Evolutionary conservation across 2,797 vertebrate genomes (phyloP).

Genomic region (Cyprinodon diabolis): DNA sequence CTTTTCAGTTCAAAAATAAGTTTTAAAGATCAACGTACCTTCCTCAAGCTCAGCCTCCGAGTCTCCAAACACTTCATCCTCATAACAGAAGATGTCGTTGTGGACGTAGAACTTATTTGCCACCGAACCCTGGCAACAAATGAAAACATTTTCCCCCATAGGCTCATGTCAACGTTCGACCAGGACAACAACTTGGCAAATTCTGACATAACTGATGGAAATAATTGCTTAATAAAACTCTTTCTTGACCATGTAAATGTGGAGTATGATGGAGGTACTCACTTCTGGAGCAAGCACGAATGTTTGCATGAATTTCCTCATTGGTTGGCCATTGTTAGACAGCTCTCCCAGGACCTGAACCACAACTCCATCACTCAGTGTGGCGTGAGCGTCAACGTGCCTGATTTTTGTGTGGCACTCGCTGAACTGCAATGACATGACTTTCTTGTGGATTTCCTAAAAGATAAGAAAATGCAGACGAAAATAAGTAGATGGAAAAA

Average conservation of each 20-base stretch:
- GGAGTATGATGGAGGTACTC: constrained; percentile 36
- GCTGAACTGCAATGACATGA: constrained; percentile 97
- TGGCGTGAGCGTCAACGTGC: constrained; percentile 96
- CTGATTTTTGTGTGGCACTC: constrained; percentile 99
- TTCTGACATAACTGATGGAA: not conserved
- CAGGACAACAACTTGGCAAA: not conserved
- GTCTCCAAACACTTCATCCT: constrained; percentile 98
- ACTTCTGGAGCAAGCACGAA: constrained; percentile 98
- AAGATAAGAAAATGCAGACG: not conserved
- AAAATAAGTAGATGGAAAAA: not conserved
- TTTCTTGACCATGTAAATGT: not conserved
- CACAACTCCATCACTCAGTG: constrained; percentile 94
- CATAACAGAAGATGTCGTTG: constrained; percentile 98
- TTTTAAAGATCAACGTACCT: constrained; percentile 72
- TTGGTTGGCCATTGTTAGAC: constrained; percentile 95
- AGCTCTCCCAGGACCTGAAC: constrained; percentile 98
- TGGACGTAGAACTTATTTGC: constrained; percentile 99
- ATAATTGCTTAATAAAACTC: not conserved
- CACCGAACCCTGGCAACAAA: constrained; percentile 89
- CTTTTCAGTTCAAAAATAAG: not conserved
- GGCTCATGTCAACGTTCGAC: not conserved
- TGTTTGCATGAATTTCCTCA: constrained; percentile 99
- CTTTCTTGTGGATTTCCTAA: constrained; percentile 98
- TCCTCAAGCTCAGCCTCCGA: constrained; percentile 97
- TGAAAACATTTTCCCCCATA: not conserved